Evolutionary conservation across 2,113 vertebrate genomes (phyloP).

Genomic region (Malurus cyaneus): DNA sequence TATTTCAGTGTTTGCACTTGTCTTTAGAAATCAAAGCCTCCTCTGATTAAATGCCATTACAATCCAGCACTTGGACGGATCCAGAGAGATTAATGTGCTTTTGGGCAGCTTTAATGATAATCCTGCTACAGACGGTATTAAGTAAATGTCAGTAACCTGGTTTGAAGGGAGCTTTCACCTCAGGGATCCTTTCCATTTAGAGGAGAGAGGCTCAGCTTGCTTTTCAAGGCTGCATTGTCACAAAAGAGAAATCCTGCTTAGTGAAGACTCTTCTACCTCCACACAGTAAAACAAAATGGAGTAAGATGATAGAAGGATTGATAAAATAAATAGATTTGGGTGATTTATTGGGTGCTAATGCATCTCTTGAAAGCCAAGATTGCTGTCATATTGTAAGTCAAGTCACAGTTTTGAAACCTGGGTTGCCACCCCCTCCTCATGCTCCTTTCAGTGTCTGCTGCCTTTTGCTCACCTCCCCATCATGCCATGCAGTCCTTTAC

Average conservation of each 20-base stretch:
- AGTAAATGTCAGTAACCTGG: slow-evolving; percentile 68
- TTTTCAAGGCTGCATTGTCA: slow-evolving; percentile 36
- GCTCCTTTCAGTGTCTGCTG: background rate
- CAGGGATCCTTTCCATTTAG: slow-evolving; percentile 61
- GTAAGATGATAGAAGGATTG: background rate
- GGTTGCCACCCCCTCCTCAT: background rate
- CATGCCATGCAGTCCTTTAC: background rate
- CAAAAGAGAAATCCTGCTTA: slow-evolving; percentile 49
- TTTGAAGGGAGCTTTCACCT: slow-evolving; percentile 63
- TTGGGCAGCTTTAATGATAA: slow-evolving; percentile 63
- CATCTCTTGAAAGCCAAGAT: slow-evolving; percentile 2
- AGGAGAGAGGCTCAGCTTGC: slow-evolving; percentile 41
- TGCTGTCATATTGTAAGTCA: background rate
- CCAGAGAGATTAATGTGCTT: slow-evolving; percentile 69
- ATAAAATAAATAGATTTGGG: background rate
- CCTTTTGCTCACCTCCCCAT: background rate
- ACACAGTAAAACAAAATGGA: background rate
- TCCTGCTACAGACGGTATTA: slow-evolving; percentile 59
- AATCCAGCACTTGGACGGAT: slow-evolving; percentile 53
- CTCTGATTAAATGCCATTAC: slow-evolving; percentile 70
- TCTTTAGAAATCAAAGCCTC: slow-evolving; percentile 74
- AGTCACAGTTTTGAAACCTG: background rate
- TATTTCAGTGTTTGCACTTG: slow-evolving; percentile 62
- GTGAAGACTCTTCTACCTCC: background rate
- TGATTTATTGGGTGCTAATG: background rate